phyloP scores from a whole-genome alignment of 2,888 invertebrate species.

The Steinernema carpocapsae region DNA sequence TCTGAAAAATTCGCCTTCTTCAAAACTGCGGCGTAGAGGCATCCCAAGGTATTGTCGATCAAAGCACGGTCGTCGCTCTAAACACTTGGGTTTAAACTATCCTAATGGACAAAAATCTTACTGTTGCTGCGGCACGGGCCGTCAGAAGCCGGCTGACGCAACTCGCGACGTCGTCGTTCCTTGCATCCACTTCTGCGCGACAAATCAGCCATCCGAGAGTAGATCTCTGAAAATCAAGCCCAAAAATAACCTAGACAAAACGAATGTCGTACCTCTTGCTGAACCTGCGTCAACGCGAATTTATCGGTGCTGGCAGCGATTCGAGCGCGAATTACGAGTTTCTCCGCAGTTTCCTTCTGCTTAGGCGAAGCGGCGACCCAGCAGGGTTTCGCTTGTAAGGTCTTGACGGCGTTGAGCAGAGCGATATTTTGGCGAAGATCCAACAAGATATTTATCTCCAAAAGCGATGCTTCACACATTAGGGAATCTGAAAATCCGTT shows the following conservation, averaged over 20 bases:
- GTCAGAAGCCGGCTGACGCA: neutral
- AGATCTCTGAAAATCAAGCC: neutral
- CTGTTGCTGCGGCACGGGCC: neutral
- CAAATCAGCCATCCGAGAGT: constrained; percentile 20
- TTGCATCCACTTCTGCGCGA: constrained; percentile 29
- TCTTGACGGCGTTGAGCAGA: neutral
- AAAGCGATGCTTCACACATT: constrained; percentile 10
- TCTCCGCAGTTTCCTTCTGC: constrained; percentile 14
- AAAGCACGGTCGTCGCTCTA: neutral
- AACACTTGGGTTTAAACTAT: neutral
- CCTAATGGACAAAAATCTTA: neutral
- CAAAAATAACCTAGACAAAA: neutral
- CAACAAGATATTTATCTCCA: constrained; percentile 17
- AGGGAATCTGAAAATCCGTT: neutral
- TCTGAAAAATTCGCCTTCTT: constrained; percentile 4
- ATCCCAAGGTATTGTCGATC: constrained; percentile 18
- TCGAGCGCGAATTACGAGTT: neutral
- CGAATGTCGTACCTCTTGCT: neutral
- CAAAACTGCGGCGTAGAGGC: neutral
- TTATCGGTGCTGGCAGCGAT: neutral
- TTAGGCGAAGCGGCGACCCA: constrained; percentile 7
- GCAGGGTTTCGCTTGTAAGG: constrained; percentile 7
- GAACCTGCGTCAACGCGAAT: neutral
- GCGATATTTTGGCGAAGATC: neutral
- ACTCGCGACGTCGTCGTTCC: constrained; percentile 40